Evolutionary conservation across 1,140 invertebrate species (phyloP), one percentile per base, ranked within the genome.

Genomic region (Tribolium castaneum): DNA sequence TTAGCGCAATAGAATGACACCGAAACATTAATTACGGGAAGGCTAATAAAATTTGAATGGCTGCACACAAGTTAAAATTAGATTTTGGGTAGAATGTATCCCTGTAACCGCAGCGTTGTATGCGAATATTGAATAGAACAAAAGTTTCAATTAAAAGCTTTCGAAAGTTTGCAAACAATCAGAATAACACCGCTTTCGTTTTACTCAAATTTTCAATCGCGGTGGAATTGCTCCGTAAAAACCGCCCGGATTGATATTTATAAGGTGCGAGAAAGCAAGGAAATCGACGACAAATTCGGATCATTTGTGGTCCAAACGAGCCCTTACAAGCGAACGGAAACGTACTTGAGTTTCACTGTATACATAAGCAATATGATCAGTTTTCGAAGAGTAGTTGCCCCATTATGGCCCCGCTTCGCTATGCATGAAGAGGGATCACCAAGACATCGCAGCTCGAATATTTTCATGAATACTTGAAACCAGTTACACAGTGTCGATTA

Each of bases 71-170:
- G 9, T 66, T 66, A 30, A 66, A 66, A 66, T 66, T 66, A 66
- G 59, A 66, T 66, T 66, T 34, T 66, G 14, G 34, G 30, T 4
- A 66, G 25, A 66, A 66, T 66, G 59, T 66, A 66, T 34, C 59
- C 14, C 30, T 66, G 59, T 66, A 66, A 66, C 30, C 30, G 13
- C 25, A 66, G 59, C 59, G 25, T 59, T 34, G 59, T 66, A 66
- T 66, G 35, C 59, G 59, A 66, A 62, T 62, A 62, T 62, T 62
- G 7, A 62, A 66, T 66, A 66, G 59, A 66, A 66, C 59, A 66
- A 66, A 66, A 66, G 59, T 66, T 66, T 66, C 59, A 66, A 66
- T 66, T 66, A 66, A 66, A 66, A 66, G 59, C 59, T 66, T 66
- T 66, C 6, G 59, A 66, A 66, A 66, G 59, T 66, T 66, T 14